phyloP scores from a whole-genome alignment of 2,113 vertebrate genomes.

The Condylura cristata region DNA sequence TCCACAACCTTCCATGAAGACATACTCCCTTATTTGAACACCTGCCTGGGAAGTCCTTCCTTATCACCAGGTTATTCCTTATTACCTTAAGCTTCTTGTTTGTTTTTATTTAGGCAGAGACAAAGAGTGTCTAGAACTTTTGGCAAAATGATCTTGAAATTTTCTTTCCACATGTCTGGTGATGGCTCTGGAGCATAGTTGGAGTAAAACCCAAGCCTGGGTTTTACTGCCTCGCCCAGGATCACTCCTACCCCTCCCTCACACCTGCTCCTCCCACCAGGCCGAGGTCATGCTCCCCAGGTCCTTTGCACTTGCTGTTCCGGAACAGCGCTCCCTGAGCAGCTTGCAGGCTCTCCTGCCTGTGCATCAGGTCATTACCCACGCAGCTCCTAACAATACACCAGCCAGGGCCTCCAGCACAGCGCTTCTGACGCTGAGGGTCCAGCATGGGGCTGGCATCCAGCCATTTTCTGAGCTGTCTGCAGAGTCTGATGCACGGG shows the following conservation, averaged over 20 bases:
- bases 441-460: not conserved
- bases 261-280: not conserved
- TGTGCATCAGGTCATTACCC: too few species aligned
- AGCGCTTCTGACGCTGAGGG: not conserved
- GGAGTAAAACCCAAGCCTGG: not conserved
- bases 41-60: not conserved
- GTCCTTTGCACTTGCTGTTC: not conserved
- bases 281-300: not conserved
- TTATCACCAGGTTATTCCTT: not conserved
- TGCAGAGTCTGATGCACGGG: not conserved
- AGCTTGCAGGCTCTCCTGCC: not conserved
- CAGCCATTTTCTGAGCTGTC: not conserved
- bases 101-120: not conserved
- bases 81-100: not conserved
- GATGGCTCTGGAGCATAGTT: not conserved
- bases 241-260: too few species aligned
- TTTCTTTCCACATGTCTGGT: not conserved
- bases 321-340: not conserved
- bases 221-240: not conserved
- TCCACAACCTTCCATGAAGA: not conserved
- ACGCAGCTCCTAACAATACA: not conserved
- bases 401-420: accelerated
- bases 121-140: not conserved
- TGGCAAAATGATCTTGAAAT: not conserved
- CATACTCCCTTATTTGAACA: not conserved